Percentiles rank a stretch among this genome's conserved stretches.
These are phyloP conservation scores for Arge pagana DNA, from an alignment of 2,888 invertebrate genomes.

Conservation along the genomic window DNA sequence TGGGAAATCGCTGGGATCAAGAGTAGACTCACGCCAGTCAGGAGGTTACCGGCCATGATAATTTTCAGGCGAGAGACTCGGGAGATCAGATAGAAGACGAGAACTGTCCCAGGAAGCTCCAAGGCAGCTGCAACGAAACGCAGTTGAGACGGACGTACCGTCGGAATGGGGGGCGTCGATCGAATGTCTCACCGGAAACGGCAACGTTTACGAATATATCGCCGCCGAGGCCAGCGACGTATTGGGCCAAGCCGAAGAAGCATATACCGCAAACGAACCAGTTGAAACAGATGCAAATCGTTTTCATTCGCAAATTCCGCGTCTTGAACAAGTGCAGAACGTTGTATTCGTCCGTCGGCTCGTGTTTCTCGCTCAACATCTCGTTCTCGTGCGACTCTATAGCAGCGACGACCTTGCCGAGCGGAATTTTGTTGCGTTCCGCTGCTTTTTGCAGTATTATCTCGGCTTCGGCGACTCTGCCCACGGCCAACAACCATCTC, in stretches of 20 bases:
- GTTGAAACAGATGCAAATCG: conserved; percentile 55
- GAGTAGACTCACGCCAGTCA: conserved; percentile 46
- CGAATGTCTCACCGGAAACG: conserved; percentile 61
- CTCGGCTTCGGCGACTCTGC: conserved; percentile 53
- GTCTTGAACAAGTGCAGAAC: conserved; percentile 53
- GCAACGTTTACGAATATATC: conserved; percentile 62
- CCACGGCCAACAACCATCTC: conserved; percentile 59
- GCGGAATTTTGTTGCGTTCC: conserved; percentile 51
- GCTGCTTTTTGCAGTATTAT: conserved; percentile 55
- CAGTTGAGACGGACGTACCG: background rate
- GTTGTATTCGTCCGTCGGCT: conserved; percentile 57
- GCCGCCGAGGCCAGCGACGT: conserved; percentile 60
- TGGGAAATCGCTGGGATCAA: conserved; percentile 39
- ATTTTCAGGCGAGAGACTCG: conserved; percentile 52
- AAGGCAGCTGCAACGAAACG: conserved; percentile 44
- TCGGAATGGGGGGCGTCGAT: background rate
- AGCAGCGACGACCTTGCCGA: conserved; percentile 46
- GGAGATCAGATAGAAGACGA: conserved; percentile 47
- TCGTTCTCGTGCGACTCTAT: conserved; percentile 42
- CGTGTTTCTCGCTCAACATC: conserved; percentile 48
- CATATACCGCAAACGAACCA: conserved; percentile 64
- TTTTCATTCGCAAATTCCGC: conserved; percentile 54
- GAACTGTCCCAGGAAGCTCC: conserved; percentile 50
- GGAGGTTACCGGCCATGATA: conserved; percentile 46
- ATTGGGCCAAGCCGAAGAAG: conserved; percentile 65